A percentile compares a stretch with the other conserved stretches of the same genome.
Evolutionary conservation across 2,113 vertebrate genomes (phyloP).

Genomic region (Centropristis striata): DNA sequence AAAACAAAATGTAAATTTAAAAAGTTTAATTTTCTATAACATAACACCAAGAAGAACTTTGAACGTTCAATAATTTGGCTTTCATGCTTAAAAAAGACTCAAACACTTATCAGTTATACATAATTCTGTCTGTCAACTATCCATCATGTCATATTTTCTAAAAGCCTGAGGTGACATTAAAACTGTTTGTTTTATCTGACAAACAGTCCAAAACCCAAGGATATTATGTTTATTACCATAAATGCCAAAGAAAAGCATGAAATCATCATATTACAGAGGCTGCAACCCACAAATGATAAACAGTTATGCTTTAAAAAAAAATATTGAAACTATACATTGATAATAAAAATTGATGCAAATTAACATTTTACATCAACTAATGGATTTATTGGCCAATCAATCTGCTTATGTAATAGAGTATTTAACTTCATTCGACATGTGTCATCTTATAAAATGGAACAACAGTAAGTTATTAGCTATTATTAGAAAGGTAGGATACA

Average conservation of each 20-base stretch:
- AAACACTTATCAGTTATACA: not conserved
- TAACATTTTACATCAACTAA: too few species aligned
- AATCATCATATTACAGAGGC: not conserved
- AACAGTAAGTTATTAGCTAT: not conserved
- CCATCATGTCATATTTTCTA: not conserved
- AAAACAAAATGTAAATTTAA: too few species aligned
- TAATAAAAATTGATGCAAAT: not conserved
- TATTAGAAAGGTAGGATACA: slow-evolving; percentile 16
- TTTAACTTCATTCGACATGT: not conserved
- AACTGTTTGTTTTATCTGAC: not conserved
- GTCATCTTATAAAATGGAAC: slow-evolving; percentile 19
- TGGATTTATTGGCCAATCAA: too few species aligned
- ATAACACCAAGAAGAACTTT: not conserved
- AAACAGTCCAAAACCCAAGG: not conserved
- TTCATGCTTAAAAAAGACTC: not conserved
- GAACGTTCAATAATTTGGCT: not conserved
- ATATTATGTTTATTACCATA: not conserved
- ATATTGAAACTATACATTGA: not conserved
- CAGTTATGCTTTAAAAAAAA: not conserved
- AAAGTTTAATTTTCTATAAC: not conserved
- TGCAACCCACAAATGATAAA: not conserved
- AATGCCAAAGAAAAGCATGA: not conserved
- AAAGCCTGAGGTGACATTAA: not conserved
- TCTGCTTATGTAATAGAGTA: too few species aligned
- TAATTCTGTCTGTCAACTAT: not conserved